phyloP scores from a whole-genome alignment of 2,888 invertebrate species.

The Hypena proboscidalis region DNA sequence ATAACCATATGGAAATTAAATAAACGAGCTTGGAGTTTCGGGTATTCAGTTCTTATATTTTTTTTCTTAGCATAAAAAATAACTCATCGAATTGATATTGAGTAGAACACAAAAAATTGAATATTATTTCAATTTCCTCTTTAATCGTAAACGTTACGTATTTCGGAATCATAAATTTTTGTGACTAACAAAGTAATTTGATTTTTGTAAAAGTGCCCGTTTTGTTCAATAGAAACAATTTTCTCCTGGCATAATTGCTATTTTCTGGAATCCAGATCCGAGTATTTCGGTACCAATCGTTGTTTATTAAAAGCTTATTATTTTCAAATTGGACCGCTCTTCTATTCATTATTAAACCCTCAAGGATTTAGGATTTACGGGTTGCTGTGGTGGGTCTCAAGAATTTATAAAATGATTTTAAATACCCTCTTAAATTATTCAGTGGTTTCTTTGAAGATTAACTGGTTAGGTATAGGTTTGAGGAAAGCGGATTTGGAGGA shows the following conservation, averaged over 20 bases:
- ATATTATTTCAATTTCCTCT: too few relatives aligned
- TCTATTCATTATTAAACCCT: slow-evolving; percentile 59
- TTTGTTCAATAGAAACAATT: slow-evolving; percentile 20
- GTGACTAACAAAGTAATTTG: slow-evolving; percentile 32
- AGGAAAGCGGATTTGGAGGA: slow-evolving; percentile 35
- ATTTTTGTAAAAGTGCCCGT: slow-evolving; percentile 18
- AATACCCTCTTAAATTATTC: slow-evolving; percentile 63
- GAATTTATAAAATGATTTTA: slow-evolving; percentile 61
- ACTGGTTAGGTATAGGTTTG: slow-evolving; percentile 48
- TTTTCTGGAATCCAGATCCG: slow-evolving; percentile 18
- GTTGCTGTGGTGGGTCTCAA: slow-evolving; percentile 38
- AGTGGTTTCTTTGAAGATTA: slow-evolving; percentile 59
- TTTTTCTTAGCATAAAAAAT: too few relatives aligned
- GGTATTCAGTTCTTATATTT: neutral
- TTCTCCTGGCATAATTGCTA: slow-evolving; percentile 15
- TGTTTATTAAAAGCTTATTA: slow-evolving; percentile 39
- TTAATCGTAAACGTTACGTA: slow-evolving; percentile 3
- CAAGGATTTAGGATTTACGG: slow-evolving; percentile 47
- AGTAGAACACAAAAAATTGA: neutral
- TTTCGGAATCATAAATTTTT: slow-evolving; percentile 16
- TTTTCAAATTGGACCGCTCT: slow-evolving; percentile 40
- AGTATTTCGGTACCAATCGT: slow-evolving; percentile 23
- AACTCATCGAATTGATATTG: too few relatives aligned
- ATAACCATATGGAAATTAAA: too few relatives aligned
- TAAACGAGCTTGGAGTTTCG: too few relatives aligned